phyloP scores from a whole-genome alignment of 2,888 invertebrate genomes.

The Tetranychus truncatus region DNA sequence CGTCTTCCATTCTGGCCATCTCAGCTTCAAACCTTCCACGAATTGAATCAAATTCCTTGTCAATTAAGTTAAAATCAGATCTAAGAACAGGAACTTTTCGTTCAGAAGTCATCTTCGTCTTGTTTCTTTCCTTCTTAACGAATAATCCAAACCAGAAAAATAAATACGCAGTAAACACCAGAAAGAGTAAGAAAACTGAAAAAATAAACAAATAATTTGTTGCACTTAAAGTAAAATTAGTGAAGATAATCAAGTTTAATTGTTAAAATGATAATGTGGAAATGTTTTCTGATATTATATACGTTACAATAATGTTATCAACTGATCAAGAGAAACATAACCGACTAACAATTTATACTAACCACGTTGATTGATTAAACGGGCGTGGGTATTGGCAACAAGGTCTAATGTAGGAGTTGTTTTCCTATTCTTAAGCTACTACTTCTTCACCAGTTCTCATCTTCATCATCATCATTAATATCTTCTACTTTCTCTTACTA shows the following conservation, averaged over 20 bases:
- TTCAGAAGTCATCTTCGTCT: constrained; percentile 24
- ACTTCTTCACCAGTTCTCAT: background rate
- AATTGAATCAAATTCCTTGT: constrained; percentile 88
- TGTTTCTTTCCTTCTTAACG: background rate
- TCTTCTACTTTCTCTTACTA: background rate
- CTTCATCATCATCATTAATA: background rate
- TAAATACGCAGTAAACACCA: background rate
- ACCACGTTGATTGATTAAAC: background rate
- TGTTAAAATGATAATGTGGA: too few species aligned
- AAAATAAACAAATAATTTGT: too few species aligned
- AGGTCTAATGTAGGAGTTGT: background rate
- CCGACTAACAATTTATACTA: background rate
- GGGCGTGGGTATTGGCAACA: background rate
- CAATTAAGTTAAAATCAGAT: constrained; percentile 84
- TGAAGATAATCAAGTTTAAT: background rate
- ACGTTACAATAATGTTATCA: background rate
- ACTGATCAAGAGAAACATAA: background rate
- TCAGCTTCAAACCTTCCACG: constrained; percentile 84
- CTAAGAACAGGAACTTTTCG: constrained; percentile 54
- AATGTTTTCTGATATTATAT: too few species aligned
- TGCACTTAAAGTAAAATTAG: too few species aligned
- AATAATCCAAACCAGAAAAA: background rate
- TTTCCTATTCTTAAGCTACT: background rate
- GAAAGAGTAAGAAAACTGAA: too few species aligned
- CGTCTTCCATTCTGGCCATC: constrained; percentile 96